These are phyloP conservation scores for Heliothis peltigera DNA, from an alignment of 2,888 invertebrate genomes.

Conservation along the genomic window DNA sequence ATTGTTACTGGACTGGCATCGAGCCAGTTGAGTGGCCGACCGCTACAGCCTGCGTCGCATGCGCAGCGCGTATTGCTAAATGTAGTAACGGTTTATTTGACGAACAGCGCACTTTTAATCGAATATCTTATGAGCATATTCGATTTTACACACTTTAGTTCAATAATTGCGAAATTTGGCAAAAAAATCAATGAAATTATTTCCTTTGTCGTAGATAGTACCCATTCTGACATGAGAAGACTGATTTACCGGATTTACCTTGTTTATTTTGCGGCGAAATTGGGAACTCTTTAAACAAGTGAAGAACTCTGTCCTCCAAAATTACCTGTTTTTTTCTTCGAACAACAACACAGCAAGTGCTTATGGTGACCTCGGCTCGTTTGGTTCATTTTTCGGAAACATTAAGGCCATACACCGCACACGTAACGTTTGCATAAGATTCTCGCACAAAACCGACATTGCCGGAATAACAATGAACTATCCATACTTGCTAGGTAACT, in stretches of 20 bases:
- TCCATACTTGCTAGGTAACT: conserved; percentile 13
- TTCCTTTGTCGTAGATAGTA: too few species aligned
- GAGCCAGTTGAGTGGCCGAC: conserved; percentile 2
- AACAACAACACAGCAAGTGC: conserved; percentile 35
- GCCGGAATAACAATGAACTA: conserved; percentile 73
- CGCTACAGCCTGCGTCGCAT: conserved; percentile 9
- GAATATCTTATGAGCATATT: neutral
- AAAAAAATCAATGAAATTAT: too few species aligned
- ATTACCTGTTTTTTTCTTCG: conserved; percentile 11
- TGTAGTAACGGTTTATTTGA: conserved; percentile 42
- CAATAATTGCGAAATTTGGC: neutral
- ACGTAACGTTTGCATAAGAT: conserved; percentile 81
- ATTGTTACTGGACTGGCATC: neutral
- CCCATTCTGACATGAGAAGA: too few species aligned
- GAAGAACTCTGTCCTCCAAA: conserved; percentile 32
- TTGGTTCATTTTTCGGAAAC: conserved; percentile 63
- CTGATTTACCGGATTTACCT: too few species aligned
- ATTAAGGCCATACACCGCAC: conserved; percentile 64
- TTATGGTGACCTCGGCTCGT: conserved; percentile 56
- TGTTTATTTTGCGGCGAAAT: too few species aligned
- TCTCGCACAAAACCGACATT: conserved; percentile 65
- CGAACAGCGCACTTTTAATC: conserved; percentile 10
- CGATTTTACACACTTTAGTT: neutral
- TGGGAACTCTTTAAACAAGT: conserved; percentile 3
- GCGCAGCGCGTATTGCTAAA: conserved; percentile 15